phyloP scores from a whole-genome alignment of 2,888 invertebrate species.

The Ashinkailepas kermadecensis region DNA sequence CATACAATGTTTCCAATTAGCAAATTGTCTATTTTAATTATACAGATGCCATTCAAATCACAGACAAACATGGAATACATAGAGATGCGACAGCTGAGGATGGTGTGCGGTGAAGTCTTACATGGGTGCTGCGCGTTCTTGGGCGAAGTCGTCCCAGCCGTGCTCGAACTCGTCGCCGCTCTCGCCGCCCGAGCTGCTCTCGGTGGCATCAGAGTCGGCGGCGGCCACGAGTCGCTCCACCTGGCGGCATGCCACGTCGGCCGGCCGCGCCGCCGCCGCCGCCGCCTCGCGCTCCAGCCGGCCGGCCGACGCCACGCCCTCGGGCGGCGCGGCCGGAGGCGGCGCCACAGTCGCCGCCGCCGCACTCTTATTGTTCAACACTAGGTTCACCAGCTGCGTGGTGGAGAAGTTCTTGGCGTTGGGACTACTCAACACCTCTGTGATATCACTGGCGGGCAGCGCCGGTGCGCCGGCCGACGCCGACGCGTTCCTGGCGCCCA shows the following conservation, averaged over 20 bases:
- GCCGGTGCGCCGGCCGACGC: slow-evolving; percentile 27
- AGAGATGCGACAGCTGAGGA: too few relatives aligned
- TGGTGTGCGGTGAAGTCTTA: slow-evolving; percentile 32
- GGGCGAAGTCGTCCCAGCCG: slow-evolving; percentile 30
- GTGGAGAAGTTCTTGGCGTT: slow-evolving; percentile 41
- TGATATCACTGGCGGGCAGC: slow-evolving; percentile 23
- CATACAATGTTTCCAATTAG: too few relatives aligned
- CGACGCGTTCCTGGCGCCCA: slow-evolving; percentile 41
- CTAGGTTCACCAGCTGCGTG: slow-evolving; percentile 52
- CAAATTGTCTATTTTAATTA: too few relatives aligned
- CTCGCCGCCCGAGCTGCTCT: slow-evolving; percentile 87
- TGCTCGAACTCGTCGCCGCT: slow-evolving; percentile 73
- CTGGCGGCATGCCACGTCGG: slow-evolving; percentile 42
- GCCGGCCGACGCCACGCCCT: slow-evolving; percentile 10
- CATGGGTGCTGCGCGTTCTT: slow-evolving; percentile 30
- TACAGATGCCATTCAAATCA: too few relatives aligned
- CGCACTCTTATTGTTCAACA: slow-evolving; percentile 47
- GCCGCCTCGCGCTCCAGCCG: slow-evolving; percentile 29
- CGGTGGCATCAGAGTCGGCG: slow-evolving; percentile 87
- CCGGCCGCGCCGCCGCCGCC: slow-evolving; percentile 28
- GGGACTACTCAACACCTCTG: slow-evolving; percentile 15
- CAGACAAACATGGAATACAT: too few relatives aligned
- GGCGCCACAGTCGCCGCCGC: slow-evolving; percentile 34
- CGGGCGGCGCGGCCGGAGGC: neutral
- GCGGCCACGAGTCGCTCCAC: slow-evolving; percentile 43